A percentile compares a stretch with the other conserved stretches of the same genome.
Conservation (phyloP, 2,113 vertebrate genomes). For the Cryptotis parvus region DNA sequence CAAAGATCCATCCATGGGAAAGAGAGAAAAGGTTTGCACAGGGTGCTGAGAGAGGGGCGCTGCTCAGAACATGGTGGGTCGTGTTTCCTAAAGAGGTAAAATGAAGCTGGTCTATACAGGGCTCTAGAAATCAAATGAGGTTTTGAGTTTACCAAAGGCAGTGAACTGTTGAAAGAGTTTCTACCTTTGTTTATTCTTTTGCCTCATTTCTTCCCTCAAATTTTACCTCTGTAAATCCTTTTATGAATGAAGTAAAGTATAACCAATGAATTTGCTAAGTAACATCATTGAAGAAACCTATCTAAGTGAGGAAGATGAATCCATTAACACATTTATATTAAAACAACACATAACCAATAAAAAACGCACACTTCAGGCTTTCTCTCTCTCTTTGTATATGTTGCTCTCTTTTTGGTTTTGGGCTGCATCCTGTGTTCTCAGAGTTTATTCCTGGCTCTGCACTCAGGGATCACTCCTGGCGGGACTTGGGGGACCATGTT, state of each 20-base stretch:
- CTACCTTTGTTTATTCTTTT: conserved; percentile 12
- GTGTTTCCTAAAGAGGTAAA: too few species aligned
- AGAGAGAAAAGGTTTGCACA: too few species aligned
- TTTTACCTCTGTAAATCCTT: conserved; percentile 7
- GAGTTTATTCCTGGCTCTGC: too few species aligned
- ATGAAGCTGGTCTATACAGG: too few species aligned
- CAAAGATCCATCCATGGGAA: too few species aligned
- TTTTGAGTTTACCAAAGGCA: conserved; percentile 21
- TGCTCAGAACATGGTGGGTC: too few species aligned
- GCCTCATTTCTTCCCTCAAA: conserved; percentile 13
- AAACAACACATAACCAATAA: not conserved
- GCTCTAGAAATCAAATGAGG: too few species aligned
- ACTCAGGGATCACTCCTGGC: too few species aligned
- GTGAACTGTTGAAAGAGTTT: not conserved
- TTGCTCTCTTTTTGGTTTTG: too few species aligned
- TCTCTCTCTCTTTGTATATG: not conserved
- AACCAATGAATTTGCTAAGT: conserved; percentile 28
- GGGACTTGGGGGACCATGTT: too few species aligned
- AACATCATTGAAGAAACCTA: not conserved
- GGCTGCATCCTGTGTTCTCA: too few species aligned
- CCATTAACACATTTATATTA: not conserved
- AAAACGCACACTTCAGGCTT: not conserved
- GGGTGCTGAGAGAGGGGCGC: too few species aligned
- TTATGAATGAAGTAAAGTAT: conserved; percentile 17
- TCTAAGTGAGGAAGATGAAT: conserved; percentile 8